Evolutionary conservation across 2,113 vertebrate species (phyloP), one percentile per base, ranked within the genome.

Genomic region (Ptilonorhynchus violaceus): DNA sequence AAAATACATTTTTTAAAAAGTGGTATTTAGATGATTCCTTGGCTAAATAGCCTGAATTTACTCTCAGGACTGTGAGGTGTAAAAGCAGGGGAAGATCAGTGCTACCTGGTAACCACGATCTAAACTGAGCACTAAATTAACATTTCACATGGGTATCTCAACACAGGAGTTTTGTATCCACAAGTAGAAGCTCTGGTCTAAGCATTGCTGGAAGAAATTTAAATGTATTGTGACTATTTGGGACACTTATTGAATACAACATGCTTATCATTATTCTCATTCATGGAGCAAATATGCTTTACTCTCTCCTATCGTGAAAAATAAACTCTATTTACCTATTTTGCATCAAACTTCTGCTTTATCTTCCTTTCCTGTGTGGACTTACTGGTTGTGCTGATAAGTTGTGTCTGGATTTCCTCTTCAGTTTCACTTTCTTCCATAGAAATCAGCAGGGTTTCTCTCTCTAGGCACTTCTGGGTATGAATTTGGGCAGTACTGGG

Each of bases 71-170:
- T 3, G 8, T 4, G 73, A 30, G 39, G 9, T 66, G 42, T 44
- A 70, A 58, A 56, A 46, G 50, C 23, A 15, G 49, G 42, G 15
- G 41, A 10, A 30, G 52, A 31, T 64, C 16, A 13, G 18, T 7
- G 41, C 21, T 76, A 2, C 3, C 1, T 21, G 37, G 24, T 14
- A 15, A 31, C 74, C 30, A 0, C 33, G 12, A 0, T 18, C 30
- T 33, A 1, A 20, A 49, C 35, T 6, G 49, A 41, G n/a, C 44
- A 0, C 47, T 63, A 33, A 11, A 37, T 42, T 52, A 35, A 12
- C 2, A 0, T 67, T 89, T 84, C 2, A 2, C 13, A 0, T 10
- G 75, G 10, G 3, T 46, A 3, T 62, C 64, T 75, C 35, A 11
- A 1, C 35, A 8, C 9, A 39, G 63, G 44, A 23, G 33, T 86